Evolutionary conservation across 1,140 invertebrate genomes (phyloP).

Genomic region (Saccostrea echinata): DNA sequence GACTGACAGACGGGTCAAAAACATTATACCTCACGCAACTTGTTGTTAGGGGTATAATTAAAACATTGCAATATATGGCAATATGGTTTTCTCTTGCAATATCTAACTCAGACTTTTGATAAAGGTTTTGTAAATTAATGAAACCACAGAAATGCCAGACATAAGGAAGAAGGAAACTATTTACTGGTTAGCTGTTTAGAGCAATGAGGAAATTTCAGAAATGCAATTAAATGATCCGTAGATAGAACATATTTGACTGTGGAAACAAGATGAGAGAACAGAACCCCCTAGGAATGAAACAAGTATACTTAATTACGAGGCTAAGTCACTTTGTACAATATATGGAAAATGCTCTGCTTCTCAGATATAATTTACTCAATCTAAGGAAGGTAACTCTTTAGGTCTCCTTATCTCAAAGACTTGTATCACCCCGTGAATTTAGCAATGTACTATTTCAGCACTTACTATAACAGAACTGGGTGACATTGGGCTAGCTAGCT

Average conservation of each 20-base stretch:
- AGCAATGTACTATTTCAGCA: no score
- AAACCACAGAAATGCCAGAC: neutral
- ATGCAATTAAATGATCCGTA: conserved; percentile 11
- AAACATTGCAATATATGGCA: no score
- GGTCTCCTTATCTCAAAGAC: no score
- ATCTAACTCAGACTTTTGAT: no score
- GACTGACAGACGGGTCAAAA: no score
- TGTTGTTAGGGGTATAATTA: no score
- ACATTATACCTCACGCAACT: no score
- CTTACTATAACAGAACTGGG: no score
- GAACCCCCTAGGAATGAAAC: neutral
- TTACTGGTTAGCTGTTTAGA: neutral
- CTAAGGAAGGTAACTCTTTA: neutral
- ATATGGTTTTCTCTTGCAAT: no score
- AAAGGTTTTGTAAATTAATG: no score
- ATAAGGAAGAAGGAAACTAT: neutral
- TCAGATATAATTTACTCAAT: neutral
- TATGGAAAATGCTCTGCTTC: neutral
- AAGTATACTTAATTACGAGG: neutral
- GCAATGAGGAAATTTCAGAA: conserved; percentile 8
- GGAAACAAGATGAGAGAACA: neutral
- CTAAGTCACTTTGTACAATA: neutral
- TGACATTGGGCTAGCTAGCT: no score
- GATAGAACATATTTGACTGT: neutral
- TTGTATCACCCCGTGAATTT: no score